Base-by-base conservation (phyloP, 2,888 invertebrate genomes). In the Noctua janthina region DNA sequence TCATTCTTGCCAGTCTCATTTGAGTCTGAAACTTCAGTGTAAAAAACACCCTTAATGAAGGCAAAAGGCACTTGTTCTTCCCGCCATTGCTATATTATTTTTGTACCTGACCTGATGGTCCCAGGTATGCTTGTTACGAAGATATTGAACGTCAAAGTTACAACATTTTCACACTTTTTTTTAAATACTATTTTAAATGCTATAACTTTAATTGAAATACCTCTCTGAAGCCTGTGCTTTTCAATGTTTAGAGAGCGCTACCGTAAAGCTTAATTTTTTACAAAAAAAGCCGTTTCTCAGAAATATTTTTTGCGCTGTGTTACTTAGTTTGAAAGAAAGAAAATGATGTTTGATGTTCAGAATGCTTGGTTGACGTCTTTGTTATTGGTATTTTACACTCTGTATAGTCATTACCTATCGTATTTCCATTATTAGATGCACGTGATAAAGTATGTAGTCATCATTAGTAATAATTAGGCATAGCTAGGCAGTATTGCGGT, bases 401-500 rank as follows among this genome's bases (percentile, higher is more conserved):
- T 56, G 0, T 59, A 13, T 4, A 56, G n/a, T 5, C n/a, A 8
- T n/a, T n/a, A n/a, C 6, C 13, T 39, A 59, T 59, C 56, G 23
- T 23, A 56, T 56, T 56, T 23, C 10, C 23, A 23, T 56, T 56
- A 10, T 56, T 10, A 23, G 10, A 56, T 56, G n/a, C 56, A 15
- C n/a, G 3, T 15, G 6, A 66, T 35, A 5, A 8, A 20, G 35
- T 69, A 2, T 20, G 10, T 62, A 51, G n/a, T 62, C 6, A 29
- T 20, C n/a, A 46, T 81, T 46, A 80, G n/a, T 54, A 39, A 51
- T 68, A 20, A 83, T 66, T 43, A 66, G 29, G 17, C 2, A 39
- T 80, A 13, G 64, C 39, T 15, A 64, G 35, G 35, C 5, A 39
- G 76, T 54, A 3, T 23, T 74, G 64, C 6, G n/a, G n/a, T 70